A percentile compares a stretch with the other conserved stretches of the same genome.
These are phyloP conservation scores for Psilopsiagon aurifrons DNA, from an alignment of 2,113 vertebrate species.

Conservation along the genomic window DNA sequence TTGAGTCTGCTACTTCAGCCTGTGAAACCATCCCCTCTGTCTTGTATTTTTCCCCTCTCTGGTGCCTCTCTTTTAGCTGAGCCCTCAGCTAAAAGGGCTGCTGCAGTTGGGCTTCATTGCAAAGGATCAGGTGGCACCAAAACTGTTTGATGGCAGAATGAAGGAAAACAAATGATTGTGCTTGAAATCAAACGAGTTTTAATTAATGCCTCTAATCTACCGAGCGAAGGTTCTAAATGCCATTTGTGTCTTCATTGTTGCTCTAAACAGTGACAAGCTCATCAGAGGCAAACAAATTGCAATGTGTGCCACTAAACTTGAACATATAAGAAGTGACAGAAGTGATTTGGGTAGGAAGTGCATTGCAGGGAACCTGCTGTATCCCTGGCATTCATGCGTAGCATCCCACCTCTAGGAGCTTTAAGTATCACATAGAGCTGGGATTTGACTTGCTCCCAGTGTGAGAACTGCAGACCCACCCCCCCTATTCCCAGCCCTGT, in stretches of 20 bases:
- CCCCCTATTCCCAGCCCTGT: fast-evolving
- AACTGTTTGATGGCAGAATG: neutral
- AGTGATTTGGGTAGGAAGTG: neutral
- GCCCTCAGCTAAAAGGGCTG: neutral
- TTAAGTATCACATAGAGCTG: fast-evolving
- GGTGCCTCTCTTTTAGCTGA: neutral
- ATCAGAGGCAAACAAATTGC: neutral
- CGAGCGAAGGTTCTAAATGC: slow-evolving; percentile 33
- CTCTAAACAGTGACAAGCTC: slow-evolving; percentile 14
- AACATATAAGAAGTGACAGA: neutral
- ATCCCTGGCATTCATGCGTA: neutral
- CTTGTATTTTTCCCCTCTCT: neutral
- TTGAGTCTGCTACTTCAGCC: neutral
- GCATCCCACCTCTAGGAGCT: neutral
- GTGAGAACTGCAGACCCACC: neutral
- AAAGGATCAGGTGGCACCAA: neutral
- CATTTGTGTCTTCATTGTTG: slow-evolving; percentile 22
- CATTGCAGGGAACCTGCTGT: neutral
- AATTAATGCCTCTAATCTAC: slow-evolving; percentile 48
- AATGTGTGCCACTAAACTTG: neutral
- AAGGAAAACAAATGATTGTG: neutral
- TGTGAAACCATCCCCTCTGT: neutral
- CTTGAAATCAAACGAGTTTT: slow-evolving; percentile 38
- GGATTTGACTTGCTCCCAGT: fast-evolving
- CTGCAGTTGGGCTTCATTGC: neutral